phyloP scores from a whole-genome alignment of 1,140 invertebrate species.

The Zaprionus vittiger region DNA sequence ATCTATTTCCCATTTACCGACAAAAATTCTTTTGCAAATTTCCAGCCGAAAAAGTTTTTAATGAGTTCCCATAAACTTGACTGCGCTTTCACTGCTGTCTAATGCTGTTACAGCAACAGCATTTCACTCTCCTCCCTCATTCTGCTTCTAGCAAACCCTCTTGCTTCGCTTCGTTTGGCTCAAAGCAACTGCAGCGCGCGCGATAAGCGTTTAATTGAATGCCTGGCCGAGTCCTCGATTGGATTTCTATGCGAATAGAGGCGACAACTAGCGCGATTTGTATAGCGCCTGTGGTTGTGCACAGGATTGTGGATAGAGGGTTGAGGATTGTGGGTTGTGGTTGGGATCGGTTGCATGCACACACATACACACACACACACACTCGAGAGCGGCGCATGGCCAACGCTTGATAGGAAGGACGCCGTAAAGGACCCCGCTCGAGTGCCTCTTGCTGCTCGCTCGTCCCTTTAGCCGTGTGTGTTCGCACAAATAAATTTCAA shows the following conservation, averaged over 20 bases:
- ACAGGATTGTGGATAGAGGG: neutral
- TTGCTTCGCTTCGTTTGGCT: constrained; percentile 10
- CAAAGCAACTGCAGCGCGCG: constrained; percentile 54
- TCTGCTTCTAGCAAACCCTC: too few relatives aligned
- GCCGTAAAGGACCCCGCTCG: neutral
- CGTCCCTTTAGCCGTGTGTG: constrained; percentile 17
- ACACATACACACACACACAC: constrained; percentile 1
- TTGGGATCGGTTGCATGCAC: neutral
- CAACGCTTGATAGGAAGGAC: constrained; percentile 25
- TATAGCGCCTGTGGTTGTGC: constrained; percentile 2
- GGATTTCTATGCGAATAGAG: constrained; percentile 58
- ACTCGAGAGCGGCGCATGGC: constrained; percentile 13
- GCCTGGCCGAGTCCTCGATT: constrained; percentile 49
- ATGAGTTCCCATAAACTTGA: constrained; percentile 78
- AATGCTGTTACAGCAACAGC: neutral
- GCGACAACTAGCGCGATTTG: constrained; percentile 34
- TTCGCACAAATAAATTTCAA: constrained; percentile 52
- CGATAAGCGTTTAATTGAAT: constrained; percentile 81
- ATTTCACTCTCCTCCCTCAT: too few relatives aligned
- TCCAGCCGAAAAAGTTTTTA: constrained; percentile 70
- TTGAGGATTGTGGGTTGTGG: neutral
- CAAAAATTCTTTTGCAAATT: constrained; percentile 48
- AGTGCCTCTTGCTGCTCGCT: constrained; percentile 25
- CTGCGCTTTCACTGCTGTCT: constrained; percentile 47
- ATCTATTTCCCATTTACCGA: constrained; percentile 27